Conservation (phyloP, 2,113 vertebrate species). For the Ceyx melanurus region DNA sequence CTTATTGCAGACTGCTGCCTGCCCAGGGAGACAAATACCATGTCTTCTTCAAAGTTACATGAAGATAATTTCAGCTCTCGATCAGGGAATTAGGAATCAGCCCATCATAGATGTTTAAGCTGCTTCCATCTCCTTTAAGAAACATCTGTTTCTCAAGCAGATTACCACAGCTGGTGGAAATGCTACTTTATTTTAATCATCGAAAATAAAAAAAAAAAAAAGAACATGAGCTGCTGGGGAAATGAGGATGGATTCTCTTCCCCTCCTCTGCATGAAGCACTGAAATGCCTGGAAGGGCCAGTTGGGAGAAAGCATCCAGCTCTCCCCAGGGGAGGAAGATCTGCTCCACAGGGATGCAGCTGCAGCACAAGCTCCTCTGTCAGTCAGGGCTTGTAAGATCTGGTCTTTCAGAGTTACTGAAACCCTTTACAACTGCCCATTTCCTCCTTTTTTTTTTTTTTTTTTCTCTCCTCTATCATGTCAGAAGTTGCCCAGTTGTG, state of each 20-base stretch:
- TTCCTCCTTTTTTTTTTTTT: neutral
- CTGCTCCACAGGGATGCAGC: neutral
- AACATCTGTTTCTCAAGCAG: constrained; percentile 73
- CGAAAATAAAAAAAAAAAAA: neutral
- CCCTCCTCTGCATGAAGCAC: neutral
- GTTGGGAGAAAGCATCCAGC: neutral
- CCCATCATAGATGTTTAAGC: constrained; percentile 41
- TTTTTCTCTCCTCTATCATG: neutral
- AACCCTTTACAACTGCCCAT: neutral
- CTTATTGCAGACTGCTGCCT: constrained; percentile 49
- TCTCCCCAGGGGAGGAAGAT: neutral
- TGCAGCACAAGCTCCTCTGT: neutral
- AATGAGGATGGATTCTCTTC: neutral
- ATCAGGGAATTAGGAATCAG: constrained; percentile 66
- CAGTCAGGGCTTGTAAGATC: neutral
- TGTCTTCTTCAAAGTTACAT: constrained; percentile 58
- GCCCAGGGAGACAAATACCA: constrained; percentile 13
- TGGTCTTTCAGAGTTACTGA: neutral
- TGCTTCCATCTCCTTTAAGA: constrained; percentile 51
- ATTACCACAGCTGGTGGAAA: constrained; percentile 66
- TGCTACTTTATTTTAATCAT: constrained; percentile 40
- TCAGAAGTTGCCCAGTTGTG: neutral
- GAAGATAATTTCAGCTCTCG: constrained; percentile 53
- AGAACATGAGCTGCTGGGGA: neutral
- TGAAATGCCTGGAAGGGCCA: neutral